Conservation (phyloP, 2,113 vertebrate genomes). For the Hemicordylus capensis region DNA sequence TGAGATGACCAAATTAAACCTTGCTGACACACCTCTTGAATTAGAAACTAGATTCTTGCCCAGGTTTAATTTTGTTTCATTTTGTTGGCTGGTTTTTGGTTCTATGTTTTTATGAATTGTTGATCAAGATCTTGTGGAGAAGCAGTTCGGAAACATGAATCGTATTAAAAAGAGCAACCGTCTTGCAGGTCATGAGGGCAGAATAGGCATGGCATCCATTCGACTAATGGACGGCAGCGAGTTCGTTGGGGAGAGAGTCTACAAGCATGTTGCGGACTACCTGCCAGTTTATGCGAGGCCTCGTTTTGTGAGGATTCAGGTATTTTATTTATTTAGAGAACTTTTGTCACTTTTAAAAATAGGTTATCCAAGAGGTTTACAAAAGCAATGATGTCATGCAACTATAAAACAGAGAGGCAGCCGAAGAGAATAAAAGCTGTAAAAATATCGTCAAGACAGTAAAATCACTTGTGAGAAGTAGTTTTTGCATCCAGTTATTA, state of each 20-base stretch:
- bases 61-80: neutral
- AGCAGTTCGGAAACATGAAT: neutral
- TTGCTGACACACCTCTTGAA: no score
- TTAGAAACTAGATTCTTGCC: neutral
- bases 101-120: neutral
- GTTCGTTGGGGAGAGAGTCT: slow-evolving; percentile 78
- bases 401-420: no score
- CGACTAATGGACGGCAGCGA: slow-evolving; percentile 76
- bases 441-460: no score
- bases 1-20: no score
- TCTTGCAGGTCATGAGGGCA: slow-evolving; percentile 85
- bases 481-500: no score
- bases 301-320: slow-evolving; percentile 87
- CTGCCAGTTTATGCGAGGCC: slow-evolving; percentile 86
- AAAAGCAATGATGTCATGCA: no score
- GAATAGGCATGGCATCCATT: slow-evolving; percentile 87
- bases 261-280: slow-evolving; percentile 74
- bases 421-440: no score
- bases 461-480: no score
- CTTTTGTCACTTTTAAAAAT: no score
- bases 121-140: neutral
- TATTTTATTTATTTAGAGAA: no score
- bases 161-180: neutral
- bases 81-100: neutral
- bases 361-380: no score